Evolutionary conservation across 2,113 vertebrate species (phyloP), one percentile per base, ranked within the genome.

Genomic region (Cyprinodon brontotheroides): DNA sequence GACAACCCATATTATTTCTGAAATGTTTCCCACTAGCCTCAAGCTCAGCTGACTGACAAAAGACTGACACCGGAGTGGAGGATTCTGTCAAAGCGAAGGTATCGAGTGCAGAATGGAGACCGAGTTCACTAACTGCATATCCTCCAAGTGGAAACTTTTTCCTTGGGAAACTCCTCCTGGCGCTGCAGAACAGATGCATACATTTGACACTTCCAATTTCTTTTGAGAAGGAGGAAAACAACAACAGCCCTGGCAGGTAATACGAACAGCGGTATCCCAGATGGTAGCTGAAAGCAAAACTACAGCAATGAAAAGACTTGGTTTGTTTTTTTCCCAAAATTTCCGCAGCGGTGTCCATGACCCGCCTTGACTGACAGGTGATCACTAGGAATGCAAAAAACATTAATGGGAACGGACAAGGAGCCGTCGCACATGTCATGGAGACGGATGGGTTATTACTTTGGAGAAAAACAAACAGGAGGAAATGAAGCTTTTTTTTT

Each of bases 31-130:
- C 66, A 68, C 11, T 83, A 17, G 83, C 89, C 86, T 78, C 11
- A 1, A 90, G 88, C 78, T 75, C 43, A 68, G 68, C 81, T 65
- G 63, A 53, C 70, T 86, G 76, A 89, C 81, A 77, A 81, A 84
- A 85, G 80, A 74, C 68, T 83, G 84, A 89, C 89, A 89, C 76
- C 47, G 45, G 77, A 86, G 87, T 77, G 77, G 73, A 84, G 67
- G 73, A 67, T 61, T 65, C 75, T 81, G 84, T 88, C 77, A 84
- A 75, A 85, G 76, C 15, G 13, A 70, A 81, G 68, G 79, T 79
- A 84, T 85, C 79, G 61, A 78, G 75, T 68, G 67, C 59, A 68
- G 36, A 47, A 48, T 65, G 61, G 80, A 75, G 79, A 78, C 68
- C 4, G 14, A 76, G 76, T 47, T 47, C 53, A 79, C 82, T 77